Percentiles rank a stretch among this genome's conserved stretches.
Evolutionary conservation across 1,140 invertebrate genomes (phyloP).

Genomic region (Thaumatotibia leucotreta): DNA sequence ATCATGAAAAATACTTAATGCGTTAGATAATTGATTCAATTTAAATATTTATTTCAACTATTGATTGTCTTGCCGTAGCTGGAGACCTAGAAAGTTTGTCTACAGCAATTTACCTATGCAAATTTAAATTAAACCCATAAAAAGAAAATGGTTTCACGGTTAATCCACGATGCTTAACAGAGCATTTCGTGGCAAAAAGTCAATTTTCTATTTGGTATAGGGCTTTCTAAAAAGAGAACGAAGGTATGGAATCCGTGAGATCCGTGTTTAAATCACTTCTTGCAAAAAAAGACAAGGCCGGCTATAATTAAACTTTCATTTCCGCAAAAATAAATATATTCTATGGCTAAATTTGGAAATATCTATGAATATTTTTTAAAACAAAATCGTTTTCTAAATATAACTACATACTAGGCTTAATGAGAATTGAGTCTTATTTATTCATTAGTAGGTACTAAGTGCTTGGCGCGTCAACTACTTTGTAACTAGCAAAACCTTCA

Average conservation of each 20-base stretch:
- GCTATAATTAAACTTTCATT: constrained; percentile 4
- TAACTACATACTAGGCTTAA: background rate
- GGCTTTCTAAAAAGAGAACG: constrained; percentile 13
- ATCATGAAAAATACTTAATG: no score
- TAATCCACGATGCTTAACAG: background rate
- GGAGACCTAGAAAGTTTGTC: constrained; percentile 1
- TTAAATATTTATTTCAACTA: no score
- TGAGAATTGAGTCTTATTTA: background rate
- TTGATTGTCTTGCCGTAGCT: no score
- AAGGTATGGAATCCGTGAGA: background rate
- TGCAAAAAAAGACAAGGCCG: constrained; percentile 6
- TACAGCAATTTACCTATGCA: background rate
- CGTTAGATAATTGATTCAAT: no score
- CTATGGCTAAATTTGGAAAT: background rate
- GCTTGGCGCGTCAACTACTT: no score
- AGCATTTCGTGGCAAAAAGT: constrained; percentile 3
- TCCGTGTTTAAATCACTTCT: background rate
- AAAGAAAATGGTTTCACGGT: background rate
- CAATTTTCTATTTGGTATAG: background rate
- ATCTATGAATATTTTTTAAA: no score
- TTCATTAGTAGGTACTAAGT: background rate
- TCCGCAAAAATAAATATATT: background rate
- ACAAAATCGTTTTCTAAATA: background rate
- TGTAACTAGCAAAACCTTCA: background rate
- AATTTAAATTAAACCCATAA: background rate